Base-by-base conservation (phyloP, 2,888 invertebrate genomes). In the Podabrus alpinus region DNA sequence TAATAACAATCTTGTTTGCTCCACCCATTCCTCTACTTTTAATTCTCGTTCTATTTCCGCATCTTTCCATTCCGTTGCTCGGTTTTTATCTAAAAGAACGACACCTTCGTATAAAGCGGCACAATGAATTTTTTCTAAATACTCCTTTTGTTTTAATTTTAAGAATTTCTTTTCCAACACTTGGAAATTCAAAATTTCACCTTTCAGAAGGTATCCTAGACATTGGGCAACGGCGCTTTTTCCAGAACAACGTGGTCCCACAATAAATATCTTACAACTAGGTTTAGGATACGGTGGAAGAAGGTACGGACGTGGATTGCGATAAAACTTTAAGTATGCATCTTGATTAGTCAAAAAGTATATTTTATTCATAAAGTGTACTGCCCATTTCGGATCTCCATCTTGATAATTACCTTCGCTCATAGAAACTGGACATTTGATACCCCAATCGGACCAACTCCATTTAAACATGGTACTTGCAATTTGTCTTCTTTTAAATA, bases 341-440 rank as follows among this genome's bases (percentile, higher is more conserved):
- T 89, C 86, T 67, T 88, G 83, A 19, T 91, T 89, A 16, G 90
- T 88, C 66, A 92, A 83, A 67, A 92, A 88, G 82, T 89, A 93
- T 3, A 93, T 87, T 81, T 90, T 90, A 83, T 91, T 91, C 83
- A 92, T 88, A 80, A 92, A 92, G 45, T 88, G 86, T 1, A 92
- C 90, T 0, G 91, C 89, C 80, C 88, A 89, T 83, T 90, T 89
- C 0, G 90, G 85, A 68, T 87, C 86, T 16, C 93, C 93, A 25
- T 85, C 81, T 13, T 86, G 81, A 66, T 88, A 86, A 70, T 84
- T 85, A n/a, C 92, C 90, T 76, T 88, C 87, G 78, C 88, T 88
- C 79, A 92, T 87, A 78, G 91, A 90, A 3, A 93, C 91, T 5
- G 93, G 93, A 82, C 93, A 93, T 80, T 89, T 86, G 69, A 88